Percentiles rank a stretch among this genome's conserved stretches.
Conservation (phyloP, 92 coral and sea anemone genomes). For the Paramuricea clavata region DNA sequence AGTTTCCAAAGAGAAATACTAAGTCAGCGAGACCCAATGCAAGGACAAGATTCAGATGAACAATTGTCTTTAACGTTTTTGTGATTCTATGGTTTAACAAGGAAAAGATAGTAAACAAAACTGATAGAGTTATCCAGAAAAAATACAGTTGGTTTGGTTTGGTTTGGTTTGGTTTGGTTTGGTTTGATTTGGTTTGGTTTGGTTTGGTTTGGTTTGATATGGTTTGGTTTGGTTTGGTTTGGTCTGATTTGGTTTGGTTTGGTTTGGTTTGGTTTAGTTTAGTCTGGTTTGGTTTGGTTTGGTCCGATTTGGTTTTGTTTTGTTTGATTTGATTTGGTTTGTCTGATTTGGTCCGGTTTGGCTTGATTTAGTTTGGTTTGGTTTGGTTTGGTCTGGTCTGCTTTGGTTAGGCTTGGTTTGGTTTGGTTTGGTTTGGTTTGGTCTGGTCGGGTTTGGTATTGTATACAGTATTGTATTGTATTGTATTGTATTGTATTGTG, state of each 20-base stretch:
- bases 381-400: neutral
- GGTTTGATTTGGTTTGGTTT: neutral
- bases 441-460: neutral
- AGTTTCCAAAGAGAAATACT: constrained; percentile 39
- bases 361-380: neutral
- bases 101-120: neutral
- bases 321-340: neutral
- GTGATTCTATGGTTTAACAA: constrained; percentile 6
- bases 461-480: neutral
- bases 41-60: constrained; percentile 42
- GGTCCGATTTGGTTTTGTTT: neutral
- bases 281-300: neutral
- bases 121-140: neutral
- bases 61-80: constrained; percentile 22
- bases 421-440: neutral
- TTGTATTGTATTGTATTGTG: neutral
- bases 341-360: neutral
- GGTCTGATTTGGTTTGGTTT: neutral
- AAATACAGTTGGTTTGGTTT: neutral
- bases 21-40: constrained; percentile 47
- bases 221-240: neutral
- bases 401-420: neutral
- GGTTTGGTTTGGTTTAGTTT: neutral
- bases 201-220: neutral
- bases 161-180: neutral